Percentiles rank a stretch among this genome's conserved stretches.
phyloP scores from a whole-genome alignment of 2,797 vertebrate species.

The Vespertilio murinus region DNA sequence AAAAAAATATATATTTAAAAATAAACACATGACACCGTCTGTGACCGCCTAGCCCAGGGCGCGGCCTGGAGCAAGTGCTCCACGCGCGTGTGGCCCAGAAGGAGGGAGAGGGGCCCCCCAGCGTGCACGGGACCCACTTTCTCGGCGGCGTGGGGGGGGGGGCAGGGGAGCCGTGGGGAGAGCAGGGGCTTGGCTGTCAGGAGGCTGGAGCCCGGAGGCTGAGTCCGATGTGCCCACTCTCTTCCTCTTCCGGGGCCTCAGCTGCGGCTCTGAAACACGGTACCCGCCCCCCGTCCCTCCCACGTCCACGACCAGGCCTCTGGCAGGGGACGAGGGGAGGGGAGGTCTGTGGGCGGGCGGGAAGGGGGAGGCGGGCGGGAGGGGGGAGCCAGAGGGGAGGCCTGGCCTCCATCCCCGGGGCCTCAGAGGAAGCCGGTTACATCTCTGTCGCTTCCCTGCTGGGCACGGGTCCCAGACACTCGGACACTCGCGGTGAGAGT shows the following conservation, averaged over 20 bases:
- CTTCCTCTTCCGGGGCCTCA: background rate
- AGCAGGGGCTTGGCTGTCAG: background rate
- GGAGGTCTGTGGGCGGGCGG: no score
- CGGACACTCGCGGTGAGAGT: background rate
- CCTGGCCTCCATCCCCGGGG: background rate
- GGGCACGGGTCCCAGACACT: no score
- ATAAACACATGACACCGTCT: no score
- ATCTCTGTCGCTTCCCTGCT: background rate
- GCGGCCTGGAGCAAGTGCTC: background rate
- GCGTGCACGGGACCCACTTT: background rate
- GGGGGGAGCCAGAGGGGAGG: background rate
- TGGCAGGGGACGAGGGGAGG: no score
- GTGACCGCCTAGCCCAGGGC: background rate
- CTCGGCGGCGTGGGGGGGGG: background rate
- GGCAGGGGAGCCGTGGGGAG: background rate
- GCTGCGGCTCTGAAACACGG: background rate
- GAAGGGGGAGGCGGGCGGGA: background rate
- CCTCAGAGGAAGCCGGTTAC: background rate
- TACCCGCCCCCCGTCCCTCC: no score
- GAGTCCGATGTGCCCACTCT: background rate
- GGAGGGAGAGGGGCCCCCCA: background rate
- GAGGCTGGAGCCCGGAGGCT: background rate
- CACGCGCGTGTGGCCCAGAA: background rate
- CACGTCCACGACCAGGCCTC: no score
- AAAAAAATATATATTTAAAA: no score